Percentiles rank a stretch among this genome's conserved stretches.
These are phyloP conservation scores for Ochropleura leucogaster DNA, from an alignment of 2,888 invertebrate species.

Conservation along the genomic window DNA sequence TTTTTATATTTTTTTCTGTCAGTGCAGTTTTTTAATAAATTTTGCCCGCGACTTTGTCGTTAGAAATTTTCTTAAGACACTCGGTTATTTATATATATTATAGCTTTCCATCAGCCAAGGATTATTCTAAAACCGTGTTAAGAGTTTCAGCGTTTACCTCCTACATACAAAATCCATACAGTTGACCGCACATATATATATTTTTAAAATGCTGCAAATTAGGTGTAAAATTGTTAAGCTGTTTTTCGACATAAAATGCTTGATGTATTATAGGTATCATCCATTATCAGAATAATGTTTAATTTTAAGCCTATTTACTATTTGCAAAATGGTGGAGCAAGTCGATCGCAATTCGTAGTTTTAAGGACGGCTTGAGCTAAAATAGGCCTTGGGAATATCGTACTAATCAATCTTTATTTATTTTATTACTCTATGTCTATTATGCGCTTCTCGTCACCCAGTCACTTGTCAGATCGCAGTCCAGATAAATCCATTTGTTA, in stretches of 20 bases:
- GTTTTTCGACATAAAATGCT: slow-evolving; percentile 43
- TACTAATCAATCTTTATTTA: neutral
- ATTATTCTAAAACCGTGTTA: too few relatives aligned
- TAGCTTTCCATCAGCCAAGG: too few relatives aligned
- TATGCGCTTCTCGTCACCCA: slow-evolving; percentile 34
- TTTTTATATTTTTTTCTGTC: too few relatives aligned
- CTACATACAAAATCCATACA: too few relatives aligned
- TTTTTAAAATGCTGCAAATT: too few relatives aligned
- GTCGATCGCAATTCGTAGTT: slow-evolving; percentile 4
- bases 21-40: neutral
- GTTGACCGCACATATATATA: too few relatives aligned
- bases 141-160: too few relatives aligned
- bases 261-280: slow-evolving; percentile 21
- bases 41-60: neutral
- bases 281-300: slow-evolving; percentile 39
- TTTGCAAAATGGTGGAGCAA: slow-evolving; percentile 13
- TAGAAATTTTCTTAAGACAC: too few relatives aligned
- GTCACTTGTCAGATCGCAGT: slow-evolving; percentile 54
- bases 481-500: slow-evolving; percentile 50
- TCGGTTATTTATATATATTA: too few relatives aligned
- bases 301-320: slow-evolving; percentile 7
- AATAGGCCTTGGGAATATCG: neutral
- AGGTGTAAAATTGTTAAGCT: neutral
- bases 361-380: neutral
- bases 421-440: slow-evolving; percentile 19